Evolutionary conservation across 1,140 invertebrate species (phyloP).

Genomic region (Conus betulinus): DNA sequence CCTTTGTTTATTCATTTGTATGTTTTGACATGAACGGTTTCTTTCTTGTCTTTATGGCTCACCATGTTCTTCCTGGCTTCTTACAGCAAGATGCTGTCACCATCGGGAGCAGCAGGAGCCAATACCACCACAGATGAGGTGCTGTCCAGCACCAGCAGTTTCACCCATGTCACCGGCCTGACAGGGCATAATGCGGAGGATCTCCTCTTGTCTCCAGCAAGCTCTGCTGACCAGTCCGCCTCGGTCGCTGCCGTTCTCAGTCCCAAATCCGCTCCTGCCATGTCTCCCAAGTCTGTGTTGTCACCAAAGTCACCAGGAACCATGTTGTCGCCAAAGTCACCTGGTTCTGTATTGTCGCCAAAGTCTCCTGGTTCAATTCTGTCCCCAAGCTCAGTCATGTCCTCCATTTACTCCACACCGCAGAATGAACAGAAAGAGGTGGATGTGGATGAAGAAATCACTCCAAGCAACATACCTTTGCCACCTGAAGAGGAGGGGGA

Average conservation of each 20-base stretch:
- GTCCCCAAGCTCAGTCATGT: conserved; percentile 9
- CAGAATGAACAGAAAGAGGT: neutral
- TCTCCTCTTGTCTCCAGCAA: conserved; percentile 54
- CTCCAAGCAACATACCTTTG: conserved; percentile 61
- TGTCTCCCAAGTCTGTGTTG: conserved; percentile 14
- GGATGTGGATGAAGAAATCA: conserved; percentile 47
- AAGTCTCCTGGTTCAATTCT: neutral
- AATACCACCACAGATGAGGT: conserved; percentile 22
- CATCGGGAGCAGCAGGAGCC: neutral
- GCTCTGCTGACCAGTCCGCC: conserved; percentile 53
- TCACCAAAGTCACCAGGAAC: neutral
- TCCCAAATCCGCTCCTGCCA: conserved; percentile 5
- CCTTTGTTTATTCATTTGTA: too few species aligned
- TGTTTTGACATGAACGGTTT: too few species aligned
- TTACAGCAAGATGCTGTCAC: neutral
- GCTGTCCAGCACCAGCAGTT: conserved; percentile 68
- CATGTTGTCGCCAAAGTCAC: conserved; percentile 41
- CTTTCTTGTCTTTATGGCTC: neutral
- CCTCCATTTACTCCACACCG: conserved; percentile 63
- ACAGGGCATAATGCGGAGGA: conserved; percentile 60
- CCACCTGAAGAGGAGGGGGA: conserved; percentile 61
- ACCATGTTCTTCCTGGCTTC: neutral
- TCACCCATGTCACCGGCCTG: conserved; percentile 72
- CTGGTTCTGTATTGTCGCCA: neutral
- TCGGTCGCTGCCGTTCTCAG: neutral